Conservation (phyloP, 1,140 invertebrate species). For the Caenorhabditis inopinata region DNA sequence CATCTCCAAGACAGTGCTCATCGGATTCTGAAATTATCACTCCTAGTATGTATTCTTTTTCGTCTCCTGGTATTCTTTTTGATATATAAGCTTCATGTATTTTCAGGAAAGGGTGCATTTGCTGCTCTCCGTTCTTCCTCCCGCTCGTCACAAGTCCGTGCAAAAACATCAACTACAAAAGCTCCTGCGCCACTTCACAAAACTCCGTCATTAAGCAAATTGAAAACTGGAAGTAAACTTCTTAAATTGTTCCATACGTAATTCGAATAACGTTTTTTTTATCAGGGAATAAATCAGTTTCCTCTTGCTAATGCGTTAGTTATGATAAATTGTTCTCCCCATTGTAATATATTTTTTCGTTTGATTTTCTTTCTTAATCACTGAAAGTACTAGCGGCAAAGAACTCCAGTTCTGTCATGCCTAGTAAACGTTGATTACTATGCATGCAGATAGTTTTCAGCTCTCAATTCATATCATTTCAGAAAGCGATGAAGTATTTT, state of each 20-base stretch:
- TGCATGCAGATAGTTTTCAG: too few species aligned
- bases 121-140: slow-evolving; percentile 41
- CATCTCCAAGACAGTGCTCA: slow-evolving; percentile 44
- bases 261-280: too few species aligned
- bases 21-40: slow-evolving; percentile 47
- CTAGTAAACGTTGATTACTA: too few species aligned
- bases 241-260: slow-evolving; percentile 49
- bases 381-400: too few species aligned
- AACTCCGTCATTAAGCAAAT: slow-evolving; percentile 43
- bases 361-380: too few species aligned
- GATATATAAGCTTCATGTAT: background rate
- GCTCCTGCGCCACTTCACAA: slow-evolving; percentile 39
- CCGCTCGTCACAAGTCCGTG: slow-evolving; percentile 39
- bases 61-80: too few species aligned
- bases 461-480: too few species aligned
- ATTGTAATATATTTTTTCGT: too few species aligned
- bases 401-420: too few species aligned
- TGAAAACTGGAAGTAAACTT: slow-evolving; percentile 46
- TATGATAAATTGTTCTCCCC: too few species aligned
- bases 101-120: slow-evolving; percentile 41
- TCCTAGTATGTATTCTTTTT: slow-evolving; percentile 24
- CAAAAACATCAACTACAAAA: slow-evolving; percentile 39
- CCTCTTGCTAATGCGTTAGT: too few species aligned
- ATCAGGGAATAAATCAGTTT: too few species aligned
- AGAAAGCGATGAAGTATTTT: background rate